A percentile compares a stretch with the other conserved stretches of the same genome.
Conservation (phyloP, 2,888 invertebrate genomes). For the Tetragonula carbonaria region DNA sequence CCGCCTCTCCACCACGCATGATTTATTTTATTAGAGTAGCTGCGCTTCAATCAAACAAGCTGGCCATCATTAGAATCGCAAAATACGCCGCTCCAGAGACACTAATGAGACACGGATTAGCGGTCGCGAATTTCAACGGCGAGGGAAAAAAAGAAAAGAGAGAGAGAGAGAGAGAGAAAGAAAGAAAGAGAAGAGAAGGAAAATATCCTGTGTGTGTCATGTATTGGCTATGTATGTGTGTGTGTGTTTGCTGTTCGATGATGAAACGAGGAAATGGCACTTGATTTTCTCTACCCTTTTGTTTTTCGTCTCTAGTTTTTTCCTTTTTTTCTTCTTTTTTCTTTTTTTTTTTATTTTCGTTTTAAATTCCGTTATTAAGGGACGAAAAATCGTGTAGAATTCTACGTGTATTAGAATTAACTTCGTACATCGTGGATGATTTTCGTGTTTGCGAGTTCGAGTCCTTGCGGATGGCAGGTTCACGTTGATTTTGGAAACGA, state of each 20-base stretch:
- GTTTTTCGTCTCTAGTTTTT: not conserved
- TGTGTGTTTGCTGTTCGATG: not conserved
- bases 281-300: not conserved
- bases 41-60: conserved; percentile 70
- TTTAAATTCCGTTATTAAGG: not conserved
- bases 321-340: conserved; percentile 45
- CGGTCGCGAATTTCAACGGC: conserved; percentile 52
- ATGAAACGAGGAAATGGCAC: not conserved
- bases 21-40: conserved; percentile 74
- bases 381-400: not conserved
- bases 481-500: too few relatives aligned
- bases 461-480: not conserved
- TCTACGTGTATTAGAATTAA: not conserved
- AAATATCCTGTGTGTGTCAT: conserved; percentile 1
- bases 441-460: not conserved
- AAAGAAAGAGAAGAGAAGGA: not conserved
- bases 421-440: not conserved
- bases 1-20: conserved; percentile 68
- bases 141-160: not conserved
- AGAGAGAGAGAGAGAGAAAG: not conserved
- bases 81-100: conserved; percentile 63
- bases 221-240: too few relatives aligned
- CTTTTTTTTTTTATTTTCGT: conserved; percentile 40
- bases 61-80: conserved; percentile 73
- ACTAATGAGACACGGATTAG: conserved; percentile 69